A percentile compares a stretch with the other conserved stretches of the same genome.
Evolutionary conservation across 2,113 vertebrate species (phyloP).

Genomic region (Pomatostomus ruficeps): DNA sequence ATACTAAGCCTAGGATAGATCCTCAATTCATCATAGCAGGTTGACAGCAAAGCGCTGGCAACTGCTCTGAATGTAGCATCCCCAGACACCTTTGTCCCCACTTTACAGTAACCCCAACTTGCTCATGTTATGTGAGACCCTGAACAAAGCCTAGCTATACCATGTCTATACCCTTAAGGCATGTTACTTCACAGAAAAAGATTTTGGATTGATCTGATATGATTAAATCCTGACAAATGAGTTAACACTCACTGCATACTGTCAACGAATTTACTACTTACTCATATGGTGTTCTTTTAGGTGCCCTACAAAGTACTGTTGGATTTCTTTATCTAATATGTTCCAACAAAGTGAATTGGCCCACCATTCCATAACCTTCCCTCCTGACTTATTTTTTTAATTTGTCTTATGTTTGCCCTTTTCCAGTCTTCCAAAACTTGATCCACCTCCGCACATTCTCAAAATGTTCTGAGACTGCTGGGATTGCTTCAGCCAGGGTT

Average conservation of each 20-base stretch:
- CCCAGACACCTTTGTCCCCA: not conserved
- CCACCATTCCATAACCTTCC: not conserved
- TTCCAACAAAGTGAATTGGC: not conserved
- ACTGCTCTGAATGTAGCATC: not conserved
- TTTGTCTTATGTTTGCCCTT: not conserved
- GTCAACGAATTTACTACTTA: not conserved
- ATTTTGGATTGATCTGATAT: constrained; percentile 20
- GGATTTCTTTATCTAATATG: not conserved
- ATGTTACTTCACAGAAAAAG: not conserved
- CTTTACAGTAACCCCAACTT: not conserved
- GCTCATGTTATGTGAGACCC: not conserved
- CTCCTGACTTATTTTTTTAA: not conserved
- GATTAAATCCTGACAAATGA: constrained; percentile 40
- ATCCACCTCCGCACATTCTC: not conserved
- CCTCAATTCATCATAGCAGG: not conserved
- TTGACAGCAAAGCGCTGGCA: not conserved
- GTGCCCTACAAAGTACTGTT: not conserved
- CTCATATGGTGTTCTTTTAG: not conserved
- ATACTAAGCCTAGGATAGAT: not conserved
- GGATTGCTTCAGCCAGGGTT: not conserved
- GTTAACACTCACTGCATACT: constrained; percentile 5
- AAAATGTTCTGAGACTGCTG: not conserved
- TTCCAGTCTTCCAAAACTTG: not conserved
- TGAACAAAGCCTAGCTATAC: not conserved
- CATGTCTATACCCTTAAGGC: not conserved